A percentile compares a stretch with the other conserved stretches of the same genome.
phyloP scores from a whole-genome alignment of 2,113 vertebrate genomes.

The Platichthys flesus region DNA sequence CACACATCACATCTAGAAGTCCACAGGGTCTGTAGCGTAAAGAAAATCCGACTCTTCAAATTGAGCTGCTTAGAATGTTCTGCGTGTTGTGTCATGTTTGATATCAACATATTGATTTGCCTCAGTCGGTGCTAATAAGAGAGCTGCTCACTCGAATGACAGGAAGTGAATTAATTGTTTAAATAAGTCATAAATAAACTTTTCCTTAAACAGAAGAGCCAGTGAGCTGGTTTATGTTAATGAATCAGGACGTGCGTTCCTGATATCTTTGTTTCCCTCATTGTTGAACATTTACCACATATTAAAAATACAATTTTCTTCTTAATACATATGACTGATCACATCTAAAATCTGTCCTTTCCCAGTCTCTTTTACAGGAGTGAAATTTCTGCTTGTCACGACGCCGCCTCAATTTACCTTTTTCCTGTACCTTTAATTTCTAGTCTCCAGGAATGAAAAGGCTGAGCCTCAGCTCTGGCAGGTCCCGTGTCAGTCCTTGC shows the following conservation, averaged over 20 bases:
- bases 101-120: not conserved
- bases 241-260: no score
- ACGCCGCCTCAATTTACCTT: constrained; percentile 66
- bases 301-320: not conserved
- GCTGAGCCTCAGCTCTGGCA: constrained; percentile 71
- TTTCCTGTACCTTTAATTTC: constrained; percentile 69
- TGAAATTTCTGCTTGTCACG: constrained; percentile 56
- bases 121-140: not conserved
- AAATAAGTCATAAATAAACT: no score
- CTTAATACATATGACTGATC: not conserved
- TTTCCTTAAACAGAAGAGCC: no score
- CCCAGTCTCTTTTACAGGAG: constrained; percentile 13
- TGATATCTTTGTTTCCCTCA: not conserved
- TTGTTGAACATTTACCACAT: no score
- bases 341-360: not conserved
- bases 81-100: not conserved
- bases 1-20: not conserved
- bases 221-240: no score
- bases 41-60: not conserved
- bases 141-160: no score
- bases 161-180: no score
- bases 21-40: not conserved
- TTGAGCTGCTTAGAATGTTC: not conserved
- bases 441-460: constrained; percentile 74
- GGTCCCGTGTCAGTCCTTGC: constrained; percentile 76